Evolutionary conservation across 1,140 invertebrate species (phyloP).

Genomic region (Drosophila baimaii): DNA sequence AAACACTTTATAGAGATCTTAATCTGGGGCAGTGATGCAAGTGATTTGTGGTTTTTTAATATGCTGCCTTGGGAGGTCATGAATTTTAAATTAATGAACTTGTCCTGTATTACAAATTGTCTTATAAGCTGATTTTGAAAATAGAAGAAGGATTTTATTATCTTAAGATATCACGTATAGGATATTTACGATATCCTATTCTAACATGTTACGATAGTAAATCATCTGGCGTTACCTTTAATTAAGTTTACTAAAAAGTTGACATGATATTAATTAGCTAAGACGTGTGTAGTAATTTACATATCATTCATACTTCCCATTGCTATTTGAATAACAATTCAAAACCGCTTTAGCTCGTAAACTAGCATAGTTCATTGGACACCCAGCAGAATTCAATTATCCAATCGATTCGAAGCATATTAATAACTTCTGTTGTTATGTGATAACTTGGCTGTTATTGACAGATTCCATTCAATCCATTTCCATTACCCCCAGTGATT

Average conservation of each 20-base stretch:
- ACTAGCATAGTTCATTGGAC: neutral
- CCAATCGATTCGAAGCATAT: constrained; percentile 5
- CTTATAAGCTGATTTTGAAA: neutral
- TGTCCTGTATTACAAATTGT: neutral
- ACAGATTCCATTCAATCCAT: constrained; percentile 9
- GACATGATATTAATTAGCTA: neutral
- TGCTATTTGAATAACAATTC: neutral
- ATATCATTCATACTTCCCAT: neutral
- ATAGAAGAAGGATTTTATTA: neutral
- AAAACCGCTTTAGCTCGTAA: neutral
- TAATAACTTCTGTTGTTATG: constrained; percentile 12
- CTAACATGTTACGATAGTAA: no score
- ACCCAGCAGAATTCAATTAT: constrained; percentile 8
- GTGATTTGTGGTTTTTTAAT: constrained; percentile 2
- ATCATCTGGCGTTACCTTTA: neutral
- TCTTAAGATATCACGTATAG: no score
- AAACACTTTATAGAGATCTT: constrained; percentile 31
- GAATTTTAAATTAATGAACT: neutral
- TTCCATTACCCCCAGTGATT: constrained; percentile 6
- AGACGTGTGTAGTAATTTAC: neutral
- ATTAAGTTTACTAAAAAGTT: neutral
- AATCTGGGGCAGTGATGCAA: constrained; percentile 9
- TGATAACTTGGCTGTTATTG: constrained; percentile 19
- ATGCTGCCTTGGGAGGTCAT: neutral
- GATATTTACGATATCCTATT: no score